Percentiles rank a stretch among this genome's conserved stretches.
phyloP scores from a whole-genome alignment of 2,888 invertebrate genomes.

The Leptinotarsa juncta region DNA sequence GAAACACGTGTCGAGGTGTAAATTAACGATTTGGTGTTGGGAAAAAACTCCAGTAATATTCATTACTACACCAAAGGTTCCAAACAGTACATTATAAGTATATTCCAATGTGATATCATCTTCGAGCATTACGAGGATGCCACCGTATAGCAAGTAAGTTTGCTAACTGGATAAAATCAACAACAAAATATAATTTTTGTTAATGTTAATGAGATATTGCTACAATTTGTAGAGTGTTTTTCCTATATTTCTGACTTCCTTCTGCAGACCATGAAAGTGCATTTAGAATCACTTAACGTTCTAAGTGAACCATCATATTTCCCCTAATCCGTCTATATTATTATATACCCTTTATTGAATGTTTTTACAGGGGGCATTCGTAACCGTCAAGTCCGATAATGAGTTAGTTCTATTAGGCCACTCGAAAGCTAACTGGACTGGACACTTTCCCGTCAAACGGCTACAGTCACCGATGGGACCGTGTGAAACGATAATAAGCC shows the following conservation, averaged over 20 bases:
- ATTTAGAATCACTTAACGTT: slow-evolving; percentile 10
- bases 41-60: no score
- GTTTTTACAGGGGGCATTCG: slow-evolving; percentile 57
- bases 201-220: neutral
- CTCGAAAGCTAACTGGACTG: slow-evolving; percentile 53
- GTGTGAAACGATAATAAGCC: slow-evolving; percentile 31
- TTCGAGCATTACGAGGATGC: no score
- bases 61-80: no score
- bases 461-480: slow-evolving; percentile 25
- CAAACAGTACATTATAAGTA: no score
- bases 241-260: neutral
- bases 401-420: slow-evolving; percentile 55
- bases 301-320: slow-evolving; percentile 10
- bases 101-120: no score
- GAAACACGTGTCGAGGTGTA: no score
- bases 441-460: slow-evolving; percentile 51
- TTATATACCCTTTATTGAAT: slow-evolving; percentile 56
- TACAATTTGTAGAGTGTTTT: neutral
- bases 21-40: no score
- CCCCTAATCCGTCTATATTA: slow-evolving; percentile 31
- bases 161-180: no score
- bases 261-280: neutral
- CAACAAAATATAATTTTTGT: neutral
- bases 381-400: slow-evolving; percentile 57
- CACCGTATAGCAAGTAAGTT: no score